Evolutionary conservation across 2,797 vertebrate species (phyloP).

Genomic region (Phaenicophaeus curvirostris): DNA sequence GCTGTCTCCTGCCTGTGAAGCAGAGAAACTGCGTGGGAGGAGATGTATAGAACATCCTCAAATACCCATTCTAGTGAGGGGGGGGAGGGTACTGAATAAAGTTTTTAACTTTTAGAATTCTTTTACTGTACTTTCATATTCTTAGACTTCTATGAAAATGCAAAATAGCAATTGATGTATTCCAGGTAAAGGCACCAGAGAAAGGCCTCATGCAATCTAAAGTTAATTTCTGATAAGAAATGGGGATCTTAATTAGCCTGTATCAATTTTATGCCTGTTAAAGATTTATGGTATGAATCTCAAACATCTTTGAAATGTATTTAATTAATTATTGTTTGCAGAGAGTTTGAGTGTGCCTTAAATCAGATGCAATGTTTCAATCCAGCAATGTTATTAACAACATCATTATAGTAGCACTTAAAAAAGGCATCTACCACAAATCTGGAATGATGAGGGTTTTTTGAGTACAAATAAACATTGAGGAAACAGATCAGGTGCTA

Average conservation of each 20-base stretch:
- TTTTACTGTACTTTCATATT: background rate
- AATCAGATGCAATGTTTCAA: background rate
- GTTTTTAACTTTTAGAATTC: constrained; percentile 36
- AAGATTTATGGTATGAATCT: background rate
- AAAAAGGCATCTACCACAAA: constrained; percentile 8
- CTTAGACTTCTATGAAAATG: background rate
- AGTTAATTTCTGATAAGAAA: background rate
- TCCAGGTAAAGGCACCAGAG: background rate
- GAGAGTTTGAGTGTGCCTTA: background rate
- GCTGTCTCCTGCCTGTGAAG: constrained; percentile 42
- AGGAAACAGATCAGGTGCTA: background rate
- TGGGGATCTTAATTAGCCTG: background rate
- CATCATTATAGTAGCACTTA: background rate
- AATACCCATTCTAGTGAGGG: background rate
- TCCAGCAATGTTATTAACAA: background rate
- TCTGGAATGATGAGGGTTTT: constrained; percentile 28
- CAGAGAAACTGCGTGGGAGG: constrained; percentile 38
- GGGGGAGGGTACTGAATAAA: background rate
- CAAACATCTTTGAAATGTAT: background rate
- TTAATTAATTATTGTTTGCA: background rate
- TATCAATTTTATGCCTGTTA: background rate
- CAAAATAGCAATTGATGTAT: background rate
- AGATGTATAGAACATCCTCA: constrained; percentile 32
- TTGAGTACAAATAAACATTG: constrained; percentile 13
- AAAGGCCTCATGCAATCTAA: background rate